phyloP scores from a whole-genome alignment of 2,888 invertebrate species.

The Kuschelorhynchus macadamiae region DNA sequence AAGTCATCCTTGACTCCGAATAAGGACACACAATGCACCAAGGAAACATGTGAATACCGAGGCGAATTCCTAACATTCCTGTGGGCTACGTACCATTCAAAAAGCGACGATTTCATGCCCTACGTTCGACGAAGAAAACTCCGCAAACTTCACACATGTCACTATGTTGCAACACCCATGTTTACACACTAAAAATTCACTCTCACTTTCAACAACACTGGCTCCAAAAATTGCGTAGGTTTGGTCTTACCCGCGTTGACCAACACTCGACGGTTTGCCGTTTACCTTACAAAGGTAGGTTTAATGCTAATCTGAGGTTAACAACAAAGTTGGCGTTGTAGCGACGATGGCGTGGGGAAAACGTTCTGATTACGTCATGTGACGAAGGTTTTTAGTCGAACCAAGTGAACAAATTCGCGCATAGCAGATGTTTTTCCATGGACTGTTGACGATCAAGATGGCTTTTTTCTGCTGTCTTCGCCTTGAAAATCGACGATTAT shows the following conservation, averaged over 20 bases:
- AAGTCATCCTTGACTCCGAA: conserved; percentile 26
- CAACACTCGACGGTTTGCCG: conserved; percentile 14
- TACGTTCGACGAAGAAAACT: not conserved
- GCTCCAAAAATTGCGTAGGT: conserved; percentile 27
- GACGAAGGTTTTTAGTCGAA: conserved; percentile 19
- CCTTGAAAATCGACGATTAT: too few relatives aligned
- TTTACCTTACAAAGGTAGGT: conserved; percentile 44
- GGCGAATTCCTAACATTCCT: conserved; percentile 22
- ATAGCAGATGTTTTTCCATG: conserved; percentile 20
- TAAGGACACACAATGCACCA: conserved; percentile 22
- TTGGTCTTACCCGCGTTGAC: conserved; percentile 21
- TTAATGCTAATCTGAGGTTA: conserved; percentile 30
- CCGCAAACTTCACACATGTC: conserved; percentile 24
- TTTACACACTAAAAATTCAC: conserved; percentile 30
- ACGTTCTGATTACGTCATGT: conserved; percentile 26
- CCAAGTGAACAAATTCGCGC: conserved; percentile 12
- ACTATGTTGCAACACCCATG: conserved; percentile 22
- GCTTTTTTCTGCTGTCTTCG: not conserved
- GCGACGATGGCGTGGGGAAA: conserved; percentile 33
- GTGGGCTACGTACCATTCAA: conserved; percentile 20
- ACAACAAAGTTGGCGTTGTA: conserved; percentile 40
- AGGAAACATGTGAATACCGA: conserved; percentile 14
- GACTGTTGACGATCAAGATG: not conserved
- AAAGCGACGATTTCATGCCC: conserved; percentile 3
- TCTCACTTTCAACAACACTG: conserved; percentile 34